Evolutionary conservation across 1,140 invertebrate species (phyloP), one percentile per base, ranked within the genome.

Genomic region (Sycophaga agraensis): DNA sequence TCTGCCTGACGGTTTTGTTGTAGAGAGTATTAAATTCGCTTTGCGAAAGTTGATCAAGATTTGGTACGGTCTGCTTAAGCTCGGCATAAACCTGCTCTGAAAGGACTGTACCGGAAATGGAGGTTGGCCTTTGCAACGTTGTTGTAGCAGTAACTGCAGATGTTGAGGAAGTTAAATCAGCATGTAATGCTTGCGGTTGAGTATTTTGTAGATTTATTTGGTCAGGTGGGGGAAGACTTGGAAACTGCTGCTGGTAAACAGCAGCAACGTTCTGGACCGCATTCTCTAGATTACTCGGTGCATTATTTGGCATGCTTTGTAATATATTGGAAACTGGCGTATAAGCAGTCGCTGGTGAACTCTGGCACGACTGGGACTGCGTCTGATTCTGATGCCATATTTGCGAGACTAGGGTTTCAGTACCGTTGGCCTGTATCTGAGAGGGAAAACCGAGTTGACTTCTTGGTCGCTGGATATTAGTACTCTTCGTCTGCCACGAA

Each of bases 1-100:
- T 81, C 37, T 81, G 78, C n/a, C 77, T 78, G 21, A 81, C 77
- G 48, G 78, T 76, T 58, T 79, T 81, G 48, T 81, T 81, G 51
- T 81, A 81, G 9, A 80, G 69, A 55, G 79, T 81, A 69, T 81
- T 81, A 42, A 81, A 81, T 61, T 81, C 79, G 39, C 74, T 81
- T 34, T 81, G 79, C 0, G 78, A 80, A 9, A 81, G 42, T 39
- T 79, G 74, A 12, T 80, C 76, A 4, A 81, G 55, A 54, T 81
- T 79, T 9, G 78, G 78, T 16, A 80, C 76, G 8, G 68, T 79
- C 60, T 79, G 76, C 46, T 74, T 78, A 6, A 81, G 58, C 34
- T 81, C 77, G 0, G 78, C 78, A 45, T 79, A 80, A 2, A 81
- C 73, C 57, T 81, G 72, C 24, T 79, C 74, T 0, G 77, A 80